These are phyloP conservation scores for Dyspetes luteomarginatus DNA, from an alignment of 2,888 invertebrate genomes.

Conservation along the genomic window DNA sequence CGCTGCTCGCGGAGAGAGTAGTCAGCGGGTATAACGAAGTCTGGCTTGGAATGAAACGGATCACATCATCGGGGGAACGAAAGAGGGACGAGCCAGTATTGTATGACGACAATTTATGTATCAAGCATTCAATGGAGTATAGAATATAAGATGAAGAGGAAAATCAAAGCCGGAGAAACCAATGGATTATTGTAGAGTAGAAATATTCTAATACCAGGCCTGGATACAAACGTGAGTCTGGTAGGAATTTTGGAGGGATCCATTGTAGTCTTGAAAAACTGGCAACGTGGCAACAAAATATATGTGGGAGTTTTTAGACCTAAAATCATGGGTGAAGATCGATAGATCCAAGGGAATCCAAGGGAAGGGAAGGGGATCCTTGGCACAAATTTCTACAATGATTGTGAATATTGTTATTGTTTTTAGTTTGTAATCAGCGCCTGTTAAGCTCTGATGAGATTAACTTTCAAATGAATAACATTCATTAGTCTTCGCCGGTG, in stretches of 20 bases:
- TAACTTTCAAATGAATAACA: neutral
- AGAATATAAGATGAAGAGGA: neutral
- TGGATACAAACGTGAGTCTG: too few relatives aligned
- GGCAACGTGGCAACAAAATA: too few relatives aligned
- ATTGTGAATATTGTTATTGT: too few relatives aligned
- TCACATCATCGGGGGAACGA: conserved; percentile 22
- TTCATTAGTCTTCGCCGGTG: neutral
- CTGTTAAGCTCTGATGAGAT: neutral
- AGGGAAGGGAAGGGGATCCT: too few relatives aligned
- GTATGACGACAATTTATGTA: neutral
- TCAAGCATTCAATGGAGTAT: neutral
- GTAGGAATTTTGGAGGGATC: too few relatives aligned
- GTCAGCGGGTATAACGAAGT: neutral
- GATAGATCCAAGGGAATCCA: too few relatives aligned
- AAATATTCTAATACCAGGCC: too few relatives aligned
- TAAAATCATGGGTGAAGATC: too few relatives aligned
- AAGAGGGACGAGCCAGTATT: conserved; percentile 5
- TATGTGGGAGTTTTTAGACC: too few relatives aligned
- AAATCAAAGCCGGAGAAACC: neutral
- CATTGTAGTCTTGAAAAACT: too few relatives aligned
- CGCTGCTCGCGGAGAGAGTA: conserved; percentile 14
- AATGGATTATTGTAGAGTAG: neutral
- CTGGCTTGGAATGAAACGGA: conserved; percentile 35
- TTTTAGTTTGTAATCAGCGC: too few relatives aligned
- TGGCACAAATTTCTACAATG: too few relatives aligned